Evolutionary conservation across 2,113 vertebrate species (phyloP), one percentile per base, ranked within the genome.

Genomic region (Sitta europaea): DNA sequence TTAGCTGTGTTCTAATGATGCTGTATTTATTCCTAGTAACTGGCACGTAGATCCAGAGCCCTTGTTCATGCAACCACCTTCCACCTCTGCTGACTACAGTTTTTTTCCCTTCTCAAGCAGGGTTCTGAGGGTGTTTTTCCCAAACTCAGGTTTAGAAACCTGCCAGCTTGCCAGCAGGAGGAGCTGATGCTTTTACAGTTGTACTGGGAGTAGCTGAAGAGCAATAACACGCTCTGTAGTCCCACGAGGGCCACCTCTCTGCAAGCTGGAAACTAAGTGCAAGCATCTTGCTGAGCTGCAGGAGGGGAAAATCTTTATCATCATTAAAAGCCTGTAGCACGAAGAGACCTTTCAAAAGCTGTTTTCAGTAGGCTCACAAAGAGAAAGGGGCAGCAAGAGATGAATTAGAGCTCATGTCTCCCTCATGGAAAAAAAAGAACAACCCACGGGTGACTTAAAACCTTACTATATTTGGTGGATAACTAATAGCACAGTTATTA

Each of bases 151-250:
- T 58, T 77, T 15, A 68, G 54, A 87, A 84, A 53, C 36, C 42
- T 1, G 6, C 57, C 36, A 59, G 86, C 23, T 55, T 72, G 79
- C 95, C 96, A 96, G 83, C 81, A 97, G 97, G 93, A 91, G 95
- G 97, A 94, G 95, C 86, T 91, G 77, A 22, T 62, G 83, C 59
- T 70, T 87, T 88, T 79, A 73, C 14, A 55, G 27, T 29, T 73
- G 36, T 5, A 10, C n/a, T 31, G 42, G 50, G 75, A 85, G 42
- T 6, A 76, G 70, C 10, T 53, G 21, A 24, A 62, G 5, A 42
- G 48, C 55, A 82, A 0, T 11, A 81, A 72, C 8, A 7, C 0
- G 0, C 35, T 77, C 43, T 2, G 2, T 6, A 36, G 54, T 29
- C 59, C 40, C 68, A 27, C 0, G 5, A 63, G 23, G 61, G 27